Evolutionary conservation across 2,113 vertebrate species (phyloP).

Genomic region (Podiceps cristatus): DNA sequence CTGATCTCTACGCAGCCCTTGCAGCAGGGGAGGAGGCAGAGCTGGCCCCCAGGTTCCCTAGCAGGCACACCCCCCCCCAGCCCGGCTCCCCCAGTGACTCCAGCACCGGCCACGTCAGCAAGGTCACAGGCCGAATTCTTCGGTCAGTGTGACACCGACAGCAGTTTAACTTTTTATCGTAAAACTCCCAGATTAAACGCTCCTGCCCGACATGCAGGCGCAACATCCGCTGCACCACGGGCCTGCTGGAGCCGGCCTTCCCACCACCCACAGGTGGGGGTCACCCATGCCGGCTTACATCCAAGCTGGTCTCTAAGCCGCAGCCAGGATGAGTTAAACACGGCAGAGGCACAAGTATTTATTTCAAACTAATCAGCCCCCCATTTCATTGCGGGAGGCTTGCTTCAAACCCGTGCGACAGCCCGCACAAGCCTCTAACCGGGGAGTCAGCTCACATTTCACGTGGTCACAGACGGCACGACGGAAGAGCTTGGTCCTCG

Average conservation of each 20-base stretch:
- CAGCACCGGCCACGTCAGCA: rapidly evolving
- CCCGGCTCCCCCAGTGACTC: neutral
- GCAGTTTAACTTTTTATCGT: neutral
- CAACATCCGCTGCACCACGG: neutral
- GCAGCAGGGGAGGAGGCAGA: neutral
- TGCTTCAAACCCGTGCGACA: rapidly evolving
- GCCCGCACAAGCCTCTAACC: neutral
- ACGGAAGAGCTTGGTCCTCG: no score
- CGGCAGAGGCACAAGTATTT: neutral
- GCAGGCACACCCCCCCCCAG: neutral
- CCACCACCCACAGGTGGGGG: rapidly evolving
- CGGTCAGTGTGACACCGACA: neutral
- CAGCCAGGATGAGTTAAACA: neutral
- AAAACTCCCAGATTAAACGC: neutral
- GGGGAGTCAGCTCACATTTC: neutral
- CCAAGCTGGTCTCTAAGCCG: no score
- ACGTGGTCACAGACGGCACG: rapidly evolving
- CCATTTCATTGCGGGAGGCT: rapidly evolving
- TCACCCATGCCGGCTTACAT: neutral
- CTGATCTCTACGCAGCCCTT: neutral
- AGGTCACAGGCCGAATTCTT: neutral
- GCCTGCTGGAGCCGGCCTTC: neutral
- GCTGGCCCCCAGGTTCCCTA: neutral
- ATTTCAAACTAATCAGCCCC: neutral
- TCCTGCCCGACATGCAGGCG: rapidly evolving